Evolutionary conservation across 2,888 invertebrate species (phyloP).

Genomic region (Zaprionus lineosus): DNA sequence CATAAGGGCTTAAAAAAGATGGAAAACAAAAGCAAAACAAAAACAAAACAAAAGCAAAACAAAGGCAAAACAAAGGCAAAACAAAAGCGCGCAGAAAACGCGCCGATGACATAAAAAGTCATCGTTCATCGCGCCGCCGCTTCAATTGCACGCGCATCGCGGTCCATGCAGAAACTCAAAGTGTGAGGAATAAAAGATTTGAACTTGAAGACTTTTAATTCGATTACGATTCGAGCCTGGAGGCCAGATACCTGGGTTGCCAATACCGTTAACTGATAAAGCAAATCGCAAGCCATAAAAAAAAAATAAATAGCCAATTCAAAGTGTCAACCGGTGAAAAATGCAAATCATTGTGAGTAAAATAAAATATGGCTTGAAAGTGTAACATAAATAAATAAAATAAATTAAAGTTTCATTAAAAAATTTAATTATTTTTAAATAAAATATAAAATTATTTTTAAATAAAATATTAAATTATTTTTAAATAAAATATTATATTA

Average conservation of each 20-base stretch:
- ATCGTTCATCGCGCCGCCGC: constrained; percentile 40
- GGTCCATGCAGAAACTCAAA: constrained; percentile 41
- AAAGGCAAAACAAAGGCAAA: too few species aligned
- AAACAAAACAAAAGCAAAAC: too few species aligned
- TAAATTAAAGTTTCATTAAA: too few species aligned
- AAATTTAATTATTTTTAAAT: too few species aligned
- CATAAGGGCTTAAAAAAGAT: constrained; percentile 66
- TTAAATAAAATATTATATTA: neutral
- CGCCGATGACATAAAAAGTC: constrained; percentile 59
- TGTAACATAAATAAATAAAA: too few species aligned
- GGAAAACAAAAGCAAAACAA: too few species aligned
- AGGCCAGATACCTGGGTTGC: constrained; percentile 16
- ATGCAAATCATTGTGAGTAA: constrained; percentile 69
- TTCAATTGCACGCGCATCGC: constrained; percentile 70
- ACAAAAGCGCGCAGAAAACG: constrained; percentile 37
- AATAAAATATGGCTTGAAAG: constrained; percentile 6
- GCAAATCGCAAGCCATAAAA: constrained; percentile 31
- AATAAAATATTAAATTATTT: too few species aligned
- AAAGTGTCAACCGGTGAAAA: constrained; percentile 26
- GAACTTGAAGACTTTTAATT: constrained; percentile 52
- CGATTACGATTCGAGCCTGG: too few species aligned
- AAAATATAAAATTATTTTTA: too few species aligned
- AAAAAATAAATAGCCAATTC: neutral
- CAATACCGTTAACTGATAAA: constrained; percentile 27
- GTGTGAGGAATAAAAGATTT: constrained; percentile 29